These are phyloP conservation scores for Deilephila elpenor DNA, from an alignment of 2,888 invertebrate species.

Conservation along the genomic window DNA sequence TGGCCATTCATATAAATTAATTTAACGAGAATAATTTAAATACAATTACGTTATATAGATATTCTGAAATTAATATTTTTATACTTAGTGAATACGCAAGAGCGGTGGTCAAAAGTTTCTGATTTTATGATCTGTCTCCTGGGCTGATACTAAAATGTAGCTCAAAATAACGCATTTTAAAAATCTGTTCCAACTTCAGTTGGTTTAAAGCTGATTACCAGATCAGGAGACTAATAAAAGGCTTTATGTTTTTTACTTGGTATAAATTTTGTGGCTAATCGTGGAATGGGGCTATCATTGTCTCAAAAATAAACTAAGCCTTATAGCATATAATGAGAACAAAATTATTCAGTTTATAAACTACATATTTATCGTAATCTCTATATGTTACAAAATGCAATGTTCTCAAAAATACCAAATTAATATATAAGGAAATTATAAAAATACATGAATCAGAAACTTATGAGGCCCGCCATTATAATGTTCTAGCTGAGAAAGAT, in stretches of 20 bases:
- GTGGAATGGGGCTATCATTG: neutral
- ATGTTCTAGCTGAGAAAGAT: slow-evolving; percentile 57
- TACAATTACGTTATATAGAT: slow-evolving; percentile 60
- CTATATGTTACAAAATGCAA: neutral
- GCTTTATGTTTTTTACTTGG: neutral
- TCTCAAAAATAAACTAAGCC: neutral
- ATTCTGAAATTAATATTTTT: slow-evolving; percentile 82
- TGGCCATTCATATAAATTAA: slow-evolving; percentile 69
- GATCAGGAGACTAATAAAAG: neutral
- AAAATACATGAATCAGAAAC: slow-evolving; percentile 42
- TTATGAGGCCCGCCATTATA: slow-evolving; percentile 49
- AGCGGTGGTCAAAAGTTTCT: slow-evolving; percentile 50
- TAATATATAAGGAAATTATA: neutral
- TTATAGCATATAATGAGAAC: neutral
- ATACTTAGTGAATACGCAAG: slow-evolving; percentile 76
- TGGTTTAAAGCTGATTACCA: neutral
- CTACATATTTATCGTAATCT: too few relatives aligned
- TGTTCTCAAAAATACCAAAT: neutral
- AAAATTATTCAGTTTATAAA: neutral
- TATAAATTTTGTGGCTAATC: neutral
- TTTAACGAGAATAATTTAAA: slow-evolving; percentile 45
- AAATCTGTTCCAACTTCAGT: slow-evolving; percentile 8
- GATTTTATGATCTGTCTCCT: slow-evolving; percentile 28
- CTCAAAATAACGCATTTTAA: neutral
- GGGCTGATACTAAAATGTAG: neutral